These are phyloP conservation scores for Odontesthes bonariensis DNA, from an alignment of 2,113 vertebrate species.

Conservation along the genomic window DNA sequence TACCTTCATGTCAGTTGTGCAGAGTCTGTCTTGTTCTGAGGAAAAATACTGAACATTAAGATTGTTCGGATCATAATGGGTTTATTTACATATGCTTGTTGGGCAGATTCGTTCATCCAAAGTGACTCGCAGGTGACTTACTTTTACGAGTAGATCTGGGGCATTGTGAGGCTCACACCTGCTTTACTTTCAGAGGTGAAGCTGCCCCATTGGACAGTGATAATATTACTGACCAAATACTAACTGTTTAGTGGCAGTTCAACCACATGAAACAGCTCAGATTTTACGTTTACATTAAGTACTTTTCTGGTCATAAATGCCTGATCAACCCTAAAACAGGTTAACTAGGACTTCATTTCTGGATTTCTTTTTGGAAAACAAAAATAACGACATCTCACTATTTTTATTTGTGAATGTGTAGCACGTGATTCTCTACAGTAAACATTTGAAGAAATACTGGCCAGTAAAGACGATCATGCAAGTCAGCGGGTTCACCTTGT, in stretches of 20 bases:
- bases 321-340: background rate
- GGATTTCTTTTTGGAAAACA: background rate
- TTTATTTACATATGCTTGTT: background rate
- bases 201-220: no score
- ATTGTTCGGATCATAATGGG: slow-evolving; percentile 11
- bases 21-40: slow-evolving; percentile 71
- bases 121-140: no score
- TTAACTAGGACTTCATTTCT: background rate
- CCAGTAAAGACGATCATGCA: slow-evolving; percentile 16
- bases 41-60: slow-evolving; percentile 57
- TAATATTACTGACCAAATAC: no score
- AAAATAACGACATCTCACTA: no score
- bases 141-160: no score
- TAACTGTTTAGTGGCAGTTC: no score
- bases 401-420: slow-evolving; percentile 9
- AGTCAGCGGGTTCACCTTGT: slow-evolving; percentile 48
- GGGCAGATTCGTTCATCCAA: no score
- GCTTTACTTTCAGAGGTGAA: no score
- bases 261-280: no score
- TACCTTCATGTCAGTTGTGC: slow-evolving; percentile 53
- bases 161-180: no score
- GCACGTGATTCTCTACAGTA: slow-evolving; percentile 18
- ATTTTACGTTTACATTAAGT: no score
- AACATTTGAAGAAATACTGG: background rate
- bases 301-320: no score